phyloP scores from a whole-genome alignment of 2,888 invertebrate species.

The Cheilosia variabilis region DNA sequence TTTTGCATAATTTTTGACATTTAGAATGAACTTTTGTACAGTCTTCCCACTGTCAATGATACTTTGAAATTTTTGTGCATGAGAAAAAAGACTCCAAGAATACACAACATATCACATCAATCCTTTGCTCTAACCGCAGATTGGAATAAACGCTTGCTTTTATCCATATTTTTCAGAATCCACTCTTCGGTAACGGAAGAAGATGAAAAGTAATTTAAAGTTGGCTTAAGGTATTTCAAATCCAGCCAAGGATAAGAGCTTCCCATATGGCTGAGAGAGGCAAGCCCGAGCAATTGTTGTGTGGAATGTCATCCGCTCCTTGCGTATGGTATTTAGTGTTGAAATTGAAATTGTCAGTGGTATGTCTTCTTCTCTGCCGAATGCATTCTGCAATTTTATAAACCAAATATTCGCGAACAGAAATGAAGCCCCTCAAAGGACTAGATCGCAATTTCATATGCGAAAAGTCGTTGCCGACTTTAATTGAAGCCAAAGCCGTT shows the following conservation, averaged over 20 bases:
- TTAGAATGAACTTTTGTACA: too few species aligned
- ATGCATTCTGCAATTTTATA: too few species aligned
- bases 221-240: conserved; percentile 40
- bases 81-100: not conserved
- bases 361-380: too few species aligned
- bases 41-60: too few species aligned
- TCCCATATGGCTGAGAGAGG: conserved; percentile 9
- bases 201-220: conserved; percentile 51
- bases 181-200: not conserved
- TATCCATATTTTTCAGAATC: conserved; percentile 9
- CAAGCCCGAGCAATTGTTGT: conserved; percentile 46
- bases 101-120: not conserved
- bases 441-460: too few species aligned
- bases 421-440: too few species aligned
- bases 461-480: too few species aligned
- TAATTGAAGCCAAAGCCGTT: too few species aligned
- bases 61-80: not conserved
- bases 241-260: conserved; percentile 10
- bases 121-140: not conserved
- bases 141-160: not conserved
- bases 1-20: too few species aligned
- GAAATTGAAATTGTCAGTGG: not conserved
- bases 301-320: conserved; percentile 24
- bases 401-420: too few species aligned
- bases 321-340: not conserved